Percentiles rank a stretch among this genome's conserved stretches.
Conservation (phyloP, 2,888 invertebrate species). For the Drosophila kanekoi region DNA sequence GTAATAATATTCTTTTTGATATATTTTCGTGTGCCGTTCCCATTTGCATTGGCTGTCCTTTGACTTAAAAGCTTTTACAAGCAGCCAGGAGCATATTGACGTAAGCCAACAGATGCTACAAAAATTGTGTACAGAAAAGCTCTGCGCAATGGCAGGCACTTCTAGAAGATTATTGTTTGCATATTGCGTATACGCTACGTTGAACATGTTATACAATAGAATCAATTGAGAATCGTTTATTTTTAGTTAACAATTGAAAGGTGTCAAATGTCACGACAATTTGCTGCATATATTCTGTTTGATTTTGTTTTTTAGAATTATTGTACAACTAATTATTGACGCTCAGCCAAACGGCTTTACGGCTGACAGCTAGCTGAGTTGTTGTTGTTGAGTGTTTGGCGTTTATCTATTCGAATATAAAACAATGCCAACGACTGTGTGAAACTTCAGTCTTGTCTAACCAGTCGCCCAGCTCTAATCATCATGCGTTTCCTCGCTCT, state of each 20-base stretch:
- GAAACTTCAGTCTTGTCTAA: constrained; percentile 44
- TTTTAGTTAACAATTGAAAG: constrained; percentile 5
- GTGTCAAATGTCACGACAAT: constrained; percentile 28
- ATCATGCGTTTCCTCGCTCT: constrained; percentile 64
- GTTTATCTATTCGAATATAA: constrained; percentile 34
- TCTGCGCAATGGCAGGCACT: neutral
- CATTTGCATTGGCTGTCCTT: constrained; percentile 10
- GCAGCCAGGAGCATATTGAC: constrained; percentile 19
- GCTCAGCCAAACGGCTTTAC: neutral
- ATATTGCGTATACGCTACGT: constrained; percentile 20
- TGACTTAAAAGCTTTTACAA: constrained; percentile 43
- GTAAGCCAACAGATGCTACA: constrained; percentile 43
- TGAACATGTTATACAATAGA: neutral
- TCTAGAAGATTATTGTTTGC: constrained; percentile 1
- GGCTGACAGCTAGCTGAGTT: neutral
- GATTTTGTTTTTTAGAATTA: constrained; percentile 1
- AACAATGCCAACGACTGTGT: constrained; percentile 20
- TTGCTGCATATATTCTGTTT: neutral
- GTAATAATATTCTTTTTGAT: too few species aligned
- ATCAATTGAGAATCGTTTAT: neutral
- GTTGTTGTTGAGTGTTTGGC: neutral
- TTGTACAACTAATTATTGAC: constrained; percentile 2
- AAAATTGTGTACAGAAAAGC: neutral
- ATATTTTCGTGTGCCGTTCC: neutral
- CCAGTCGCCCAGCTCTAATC: constrained; percentile 23